A percentile compares a stretch with the other conserved stretches of the same genome.
Evolutionary conservation across 1,140 invertebrate genomes (phyloP).

Genomic region (Araneus ventricosus): DNA sequence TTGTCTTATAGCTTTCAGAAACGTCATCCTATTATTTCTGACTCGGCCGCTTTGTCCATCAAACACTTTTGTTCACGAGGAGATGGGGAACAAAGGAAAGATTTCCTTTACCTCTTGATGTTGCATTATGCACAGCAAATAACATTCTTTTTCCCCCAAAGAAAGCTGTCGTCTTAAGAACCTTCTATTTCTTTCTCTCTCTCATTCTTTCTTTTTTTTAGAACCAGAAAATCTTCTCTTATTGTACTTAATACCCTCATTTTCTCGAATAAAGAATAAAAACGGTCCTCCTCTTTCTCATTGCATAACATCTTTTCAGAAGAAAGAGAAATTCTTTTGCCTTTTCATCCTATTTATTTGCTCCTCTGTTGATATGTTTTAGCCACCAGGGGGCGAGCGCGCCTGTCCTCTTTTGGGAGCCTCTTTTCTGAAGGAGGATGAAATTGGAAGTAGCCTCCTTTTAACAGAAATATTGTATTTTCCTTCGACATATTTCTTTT

Average conservation of each 20-base stretch:
- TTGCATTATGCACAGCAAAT: conserved; percentile 58
- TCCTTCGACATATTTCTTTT: background rate
- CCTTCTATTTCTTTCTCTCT: background rate
- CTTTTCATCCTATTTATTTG: conserved; percentile 62
- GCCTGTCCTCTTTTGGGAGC: background rate
- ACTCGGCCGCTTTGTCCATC: conserved; percentile 33
- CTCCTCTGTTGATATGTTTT: conserved; percentile 31
- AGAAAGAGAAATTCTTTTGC: conserved; percentile 52
- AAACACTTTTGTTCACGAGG: conserved; percentile 21
- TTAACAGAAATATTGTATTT: background rate
- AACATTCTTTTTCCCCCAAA: conserved; percentile 42
- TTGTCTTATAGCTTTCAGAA: conserved; percentile 9
- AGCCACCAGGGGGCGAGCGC: background rate
- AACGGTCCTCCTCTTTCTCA: conserved; percentile 29
- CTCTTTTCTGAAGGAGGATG: conserved; percentile 6
- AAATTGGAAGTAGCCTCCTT: background rate
- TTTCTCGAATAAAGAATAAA: conserved; percentile 39
- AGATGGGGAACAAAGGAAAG: background rate
- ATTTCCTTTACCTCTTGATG: conserved; percentile 33
- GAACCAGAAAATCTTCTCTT: conserved; percentile 30
- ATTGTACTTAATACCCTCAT: conserved; percentile 57
- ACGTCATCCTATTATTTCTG: conserved; percentile 43
- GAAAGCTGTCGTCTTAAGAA: conserved; percentile 50
- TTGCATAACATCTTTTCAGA: conserved; percentile 37
- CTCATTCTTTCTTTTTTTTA: background rate